Evolutionary conservation across 2,888 invertebrate genomes (phyloP), one percentile per base, ranked within the genome.

Genomic region (Scaptomyza caliginosa): DNA sequence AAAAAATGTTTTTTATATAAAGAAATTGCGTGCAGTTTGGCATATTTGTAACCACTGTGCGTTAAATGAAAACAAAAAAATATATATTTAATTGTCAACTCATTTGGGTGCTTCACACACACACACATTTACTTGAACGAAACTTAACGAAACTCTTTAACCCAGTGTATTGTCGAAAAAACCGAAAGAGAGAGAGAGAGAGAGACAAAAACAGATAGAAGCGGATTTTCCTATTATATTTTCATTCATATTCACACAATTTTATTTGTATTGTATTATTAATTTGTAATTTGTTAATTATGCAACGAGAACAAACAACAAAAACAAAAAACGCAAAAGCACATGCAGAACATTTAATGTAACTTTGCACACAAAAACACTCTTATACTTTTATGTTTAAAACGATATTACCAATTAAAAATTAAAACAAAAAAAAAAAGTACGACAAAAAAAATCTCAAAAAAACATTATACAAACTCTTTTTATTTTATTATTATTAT

Each of bases 341-440:
- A 68, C 63, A 68, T 68, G 68, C 52, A 51, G 45, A 74, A 83
- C 74, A 83, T 81, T 81, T 75, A 88, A 88, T 79, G 84, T 83
- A 86, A 84, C 74, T 65, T 74, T 55, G 73, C 73, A 73, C 60
- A 73, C n/a, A n/a, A n/a, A n/a, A n/a, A n/a, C 32, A 28, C 66
- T 70, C 62, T 71, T 71, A 77, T 66, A 72, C 73, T 67, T 34
- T 39, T 86, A 79, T 86, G 78, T 84, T 86, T 75, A 65, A 86
- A 86, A 84, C 86, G 68, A 84, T 77, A 81, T 83, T 83, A 80
- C 60, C 62, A 60, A 68, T 67, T 71, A 69, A 69, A 73, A 69
- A 57, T 63, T 70, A 68, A 62, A 67, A 28, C 52, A 62, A 43
- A 56, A 72, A 70, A 74, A 55, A 52, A 66, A 63, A 57, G 4